Percentiles rank a stretch among this genome's conserved stretches.
phyloP scores from a whole-genome alignment of 2,113 vertebrate species.

The Columba janthina region DNA sequence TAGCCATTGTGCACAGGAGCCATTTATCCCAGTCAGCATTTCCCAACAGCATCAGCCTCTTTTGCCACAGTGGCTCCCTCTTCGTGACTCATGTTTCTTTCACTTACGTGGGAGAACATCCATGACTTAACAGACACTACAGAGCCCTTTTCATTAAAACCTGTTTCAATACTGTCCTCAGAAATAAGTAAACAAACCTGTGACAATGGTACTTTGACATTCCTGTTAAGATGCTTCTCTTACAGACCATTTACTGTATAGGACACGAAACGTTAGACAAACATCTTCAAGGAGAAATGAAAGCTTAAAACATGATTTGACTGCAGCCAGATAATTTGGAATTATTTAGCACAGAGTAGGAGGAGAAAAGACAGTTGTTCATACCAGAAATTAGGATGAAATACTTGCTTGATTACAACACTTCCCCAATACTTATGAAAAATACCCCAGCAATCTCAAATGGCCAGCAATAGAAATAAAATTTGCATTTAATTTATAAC shows the following conservation, averaged over 20 bases:
- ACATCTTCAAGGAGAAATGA: neutral
- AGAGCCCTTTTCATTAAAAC: neutral
- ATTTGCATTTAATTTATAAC: neutral
- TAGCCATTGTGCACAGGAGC: neutral
- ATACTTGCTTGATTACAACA: neutral
- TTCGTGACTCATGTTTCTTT: neutral
- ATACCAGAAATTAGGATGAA: neutral
- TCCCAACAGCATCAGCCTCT: neutral
- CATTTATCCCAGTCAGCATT: too few species aligned
- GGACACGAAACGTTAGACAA: neutral
- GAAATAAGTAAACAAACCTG: neutral
- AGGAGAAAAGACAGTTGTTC: neutral
- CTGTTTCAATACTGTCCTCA: neutral
- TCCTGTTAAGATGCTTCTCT: neutral
- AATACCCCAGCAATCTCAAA: neutral
- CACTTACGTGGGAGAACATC: accelerated
- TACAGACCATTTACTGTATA: neutral
- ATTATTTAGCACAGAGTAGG: neutral
- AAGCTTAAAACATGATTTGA: neutral
- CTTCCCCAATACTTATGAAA: neutral
- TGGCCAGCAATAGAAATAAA: neutral
- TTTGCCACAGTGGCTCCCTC: too few species aligned
- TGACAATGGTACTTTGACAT: neutral
- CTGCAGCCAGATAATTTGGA: neutral
- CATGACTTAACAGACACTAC: too few species aligned